Evolutionary conservation across 2,797 vertebrate genomes (phyloP).

Genomic region (Brachyrhaphis roseni): DNA sequence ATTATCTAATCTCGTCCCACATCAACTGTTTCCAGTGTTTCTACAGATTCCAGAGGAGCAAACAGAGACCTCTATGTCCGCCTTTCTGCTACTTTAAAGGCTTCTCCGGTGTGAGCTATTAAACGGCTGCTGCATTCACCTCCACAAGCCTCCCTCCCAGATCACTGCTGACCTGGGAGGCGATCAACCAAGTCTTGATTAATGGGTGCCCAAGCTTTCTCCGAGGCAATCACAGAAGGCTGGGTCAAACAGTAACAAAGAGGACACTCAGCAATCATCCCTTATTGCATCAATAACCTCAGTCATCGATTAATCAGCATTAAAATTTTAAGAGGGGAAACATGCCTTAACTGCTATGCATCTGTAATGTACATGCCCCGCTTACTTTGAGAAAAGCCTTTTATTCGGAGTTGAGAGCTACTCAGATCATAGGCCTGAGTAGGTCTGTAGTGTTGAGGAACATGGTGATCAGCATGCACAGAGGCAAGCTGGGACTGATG

Average conservation of each 20-base stretch:
- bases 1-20: conserved; percentile 3
- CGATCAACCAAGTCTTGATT: conserved; percentile 71
- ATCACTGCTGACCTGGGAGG: conserved; percentile 64
- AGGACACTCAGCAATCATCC: conserved; percentile 52
- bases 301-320: conserved; percentile 60
- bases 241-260: conserved; percentile 59
- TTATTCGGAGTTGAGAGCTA: conserved; percentile 20
- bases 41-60: conserved; percentile 9
- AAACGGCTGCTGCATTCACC: conserved; percentile 56
- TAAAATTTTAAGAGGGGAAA: conserved; percentile 47
- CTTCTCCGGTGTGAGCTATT: conserved; percentile 64
- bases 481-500: conserved; percentile 35
- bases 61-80: conserved; percentile 27
- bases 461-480: conserved; percentile 35
- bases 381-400: conserved; percentile 22
- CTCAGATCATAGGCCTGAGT: conserved; percentile 11
- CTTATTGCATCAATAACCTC: conserved; percentile 64
- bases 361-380: conserved; percentile 21
- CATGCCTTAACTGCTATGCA: conserved; percentile 23
- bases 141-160: conserved; percentile 51
- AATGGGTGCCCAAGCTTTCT: conserved; percentile 62
- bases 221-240: conserved; percentile 62
- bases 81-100: conserved; percentile 47
- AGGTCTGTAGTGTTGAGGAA: conserved; percentile 16
- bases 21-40: conserved; percentile 8